These are phyloP conservation scores for Cheiracanthium punctorium DNA, from an alignment of 2,888 invertebrate species.

Conservation along the genomic window DNA sequence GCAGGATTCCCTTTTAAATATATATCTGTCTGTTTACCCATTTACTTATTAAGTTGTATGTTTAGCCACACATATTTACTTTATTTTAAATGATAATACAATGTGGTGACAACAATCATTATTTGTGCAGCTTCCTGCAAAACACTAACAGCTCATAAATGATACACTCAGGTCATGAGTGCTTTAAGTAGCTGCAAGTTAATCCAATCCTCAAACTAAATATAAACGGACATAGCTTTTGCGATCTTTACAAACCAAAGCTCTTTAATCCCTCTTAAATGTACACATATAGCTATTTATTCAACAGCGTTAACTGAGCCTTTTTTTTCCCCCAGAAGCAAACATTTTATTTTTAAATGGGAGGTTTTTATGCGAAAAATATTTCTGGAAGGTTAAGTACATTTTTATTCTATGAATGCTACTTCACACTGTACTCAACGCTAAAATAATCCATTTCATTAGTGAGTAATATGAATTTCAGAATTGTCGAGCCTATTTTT, in stretches of 20 bases:
- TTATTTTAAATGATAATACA: background rate
- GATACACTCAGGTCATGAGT: slow-evolving; percentile 42
- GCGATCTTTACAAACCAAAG: slow-evolving; percentile 30
- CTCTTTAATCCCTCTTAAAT: slow-evolving; percentile 41
- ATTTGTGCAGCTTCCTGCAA: slow-evolving; percentile 41
- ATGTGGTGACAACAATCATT: slow-evolving; percentile 37
- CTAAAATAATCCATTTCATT: background rate
- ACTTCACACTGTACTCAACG: background rate
- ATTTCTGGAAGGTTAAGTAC: background rate
- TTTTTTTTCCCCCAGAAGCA: background rate
- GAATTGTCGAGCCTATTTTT: background rate
- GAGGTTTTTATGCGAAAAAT: slow-evolving; percentile 1
- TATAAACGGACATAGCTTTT: slow-evolving; percentile 33
- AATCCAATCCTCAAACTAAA: slow-evolving; percentile 64
- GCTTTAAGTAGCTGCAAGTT: slow-evolving; percentile 52
- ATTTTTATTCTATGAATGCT: background rate
- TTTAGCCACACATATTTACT: no score
- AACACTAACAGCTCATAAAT: slow-evolving; percentile 63
- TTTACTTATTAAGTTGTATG: no score
- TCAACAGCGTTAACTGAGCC: slow-evolving; percentile 3
- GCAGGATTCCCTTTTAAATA: no score
- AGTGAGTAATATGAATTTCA: background rate
- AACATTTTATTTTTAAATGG: slow-evolving; percentile 36
- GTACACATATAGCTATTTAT: slow-evolving; percentile 43
- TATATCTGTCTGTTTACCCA: no score